Percentiles rank a stretch among this genome's conserved stretches.
Conservation (phyloP, 2,797 vertebrate species). For the Rhodeus uyekii region DNA sequence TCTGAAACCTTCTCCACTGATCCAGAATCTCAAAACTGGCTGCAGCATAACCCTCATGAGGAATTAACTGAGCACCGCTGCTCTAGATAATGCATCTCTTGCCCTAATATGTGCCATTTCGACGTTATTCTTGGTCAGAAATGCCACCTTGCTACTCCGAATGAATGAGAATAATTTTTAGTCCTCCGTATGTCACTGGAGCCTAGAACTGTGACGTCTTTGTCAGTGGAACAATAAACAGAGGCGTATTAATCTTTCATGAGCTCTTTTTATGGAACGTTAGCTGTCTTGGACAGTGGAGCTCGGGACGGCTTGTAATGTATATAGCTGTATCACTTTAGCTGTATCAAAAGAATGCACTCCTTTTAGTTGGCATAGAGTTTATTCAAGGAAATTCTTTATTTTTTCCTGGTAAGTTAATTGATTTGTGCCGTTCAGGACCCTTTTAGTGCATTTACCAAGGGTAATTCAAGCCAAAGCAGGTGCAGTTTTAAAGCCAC, state of each 20-base stretch:
- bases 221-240: slow-evolving; percentile 73
- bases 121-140: slow-evolving; percentile 1
- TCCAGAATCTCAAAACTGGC: slow-evolving; percentile 11
- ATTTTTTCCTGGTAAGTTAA: slow-evolving; percentile 25
- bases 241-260: slow-evolving; percentile 77
- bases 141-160: neutral
- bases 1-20: slow-evolving; percentile 13
- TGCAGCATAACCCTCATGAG: neutral
- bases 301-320: slow-evolving; percentile 49
- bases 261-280: slow-evolving; percentile 70
- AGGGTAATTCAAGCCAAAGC: neutral
- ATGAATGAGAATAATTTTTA: slow-evolving; percentile 34
- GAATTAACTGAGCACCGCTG: neutral
- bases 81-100: neutral
- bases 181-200: slow-evolving; percentile 39
- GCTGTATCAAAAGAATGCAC: slow-evolving; percentile 37
- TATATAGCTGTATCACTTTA: slow-evolving; percentile 44
- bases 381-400: neutral
- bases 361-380: neutral
- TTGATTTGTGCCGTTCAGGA: slow-evolving; percentile 1
- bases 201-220: slow-evolving; percentile 59
- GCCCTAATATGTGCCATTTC: neutral
- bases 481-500: slow-evolving; percentile 7
- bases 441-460: slow-evolving; percentile 1
- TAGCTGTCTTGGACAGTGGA: slow-evolving; percentile 59